Evolutionary conservation across 2,113 vertebrate species (phyloP), one percentile per base, ranked within the genome.

Genomic region (Pseudopipra pipra): DNA sequence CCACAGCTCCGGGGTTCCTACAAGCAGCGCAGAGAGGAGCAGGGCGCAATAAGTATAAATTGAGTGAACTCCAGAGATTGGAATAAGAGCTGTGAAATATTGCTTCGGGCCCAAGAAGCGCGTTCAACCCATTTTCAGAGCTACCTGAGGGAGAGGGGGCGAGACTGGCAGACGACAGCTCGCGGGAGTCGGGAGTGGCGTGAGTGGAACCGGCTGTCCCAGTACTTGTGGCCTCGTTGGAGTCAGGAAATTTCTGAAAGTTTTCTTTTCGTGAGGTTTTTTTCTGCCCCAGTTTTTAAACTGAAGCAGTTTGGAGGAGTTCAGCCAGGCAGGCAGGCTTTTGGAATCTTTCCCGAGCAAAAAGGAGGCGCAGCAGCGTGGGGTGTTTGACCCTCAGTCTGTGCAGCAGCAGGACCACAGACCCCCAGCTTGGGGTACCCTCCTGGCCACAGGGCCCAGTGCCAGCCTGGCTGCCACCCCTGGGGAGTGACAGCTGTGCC

Each of bases 161-260:
- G 81, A 62, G 89, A 33, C 63, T 70, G 94, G 74, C 89, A 85
- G 91, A 28, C 21, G 8, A 11, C 78, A 71, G 79, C 7, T 0
- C 15, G 1, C 61, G 3, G 6, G 63, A 54, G 76, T 24, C 3
- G 2, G 86, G 91, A 84, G 47, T 44, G 1, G 73, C 41, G 1
- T 3, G 66, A 46, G 80, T 12, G 23, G 22, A 78, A 75, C 23
- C 62, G 24, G n/a, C 93, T 51, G 85, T 93, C 94, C 92, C 94
- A 91, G 89, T 46, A 59, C 92, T 93, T 93, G 41, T 94, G 94
- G 93, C 94, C 96, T 94, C 58, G 1, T 82, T 96, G 94, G 87
- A 96, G 89, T 49, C 37, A 33, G 85, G 78, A 71, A 43, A 28
- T 35, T 51, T 74, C 75, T 5, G 43, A 47, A 74, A 94, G 55